These are phyloP conservation scores for Darevskia nairensis DNA, from an alignment of 2,797 vertebrate species.

Conservation along the genomic window DNA sequence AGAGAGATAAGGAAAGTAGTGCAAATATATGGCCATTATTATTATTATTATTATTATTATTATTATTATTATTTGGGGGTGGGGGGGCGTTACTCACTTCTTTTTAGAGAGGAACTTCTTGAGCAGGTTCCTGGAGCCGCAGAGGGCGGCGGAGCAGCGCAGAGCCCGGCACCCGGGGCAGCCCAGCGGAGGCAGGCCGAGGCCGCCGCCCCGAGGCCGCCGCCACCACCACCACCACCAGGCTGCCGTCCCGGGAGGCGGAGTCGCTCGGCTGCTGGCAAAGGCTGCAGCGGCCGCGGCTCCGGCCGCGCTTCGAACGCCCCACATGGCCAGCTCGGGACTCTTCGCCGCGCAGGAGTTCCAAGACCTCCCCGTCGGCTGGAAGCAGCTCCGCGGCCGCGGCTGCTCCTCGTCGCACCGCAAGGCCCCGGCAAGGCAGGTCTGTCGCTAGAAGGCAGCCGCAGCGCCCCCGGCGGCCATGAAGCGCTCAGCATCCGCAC, in stretches of 20 bases:
- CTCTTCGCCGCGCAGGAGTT: accelerated
- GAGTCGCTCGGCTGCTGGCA: neutral
- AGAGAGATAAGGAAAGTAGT: too few species aligned
- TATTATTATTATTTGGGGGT: too few species aligned
- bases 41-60: too few species aligned
- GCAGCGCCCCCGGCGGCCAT: neutral
- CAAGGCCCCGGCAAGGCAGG: accelerated
- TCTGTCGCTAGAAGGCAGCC: accelerated
- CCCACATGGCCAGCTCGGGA: conserved; percentile 28
- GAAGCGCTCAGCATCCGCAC: neutral
- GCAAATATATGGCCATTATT: too few species aligned
- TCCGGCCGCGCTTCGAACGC: accelerated
- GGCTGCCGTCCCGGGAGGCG: accelerated
- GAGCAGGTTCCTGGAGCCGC: conserved; percentile 64
- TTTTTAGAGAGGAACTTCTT: conserved; percentile 77
- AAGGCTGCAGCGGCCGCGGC: too few species aligned
- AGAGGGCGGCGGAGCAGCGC: conserved; percentile 41
- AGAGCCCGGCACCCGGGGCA: conserved; percentile 19
- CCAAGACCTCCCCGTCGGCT: too few species aligned
- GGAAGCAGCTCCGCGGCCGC: too few species aligned
- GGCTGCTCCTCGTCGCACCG: too few species aligned
- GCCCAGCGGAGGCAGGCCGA: neutral
- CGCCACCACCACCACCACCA: accelerated
- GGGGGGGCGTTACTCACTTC: conserved; percentile 60
- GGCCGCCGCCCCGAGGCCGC: accelerated